A percentile compares a stretch with the other conserved stretches of the same genome.
Evolutionary conservation across 2,113 vertebrate genomes (phyloP).

Genomic region (Apteryx owenii): DNA sequence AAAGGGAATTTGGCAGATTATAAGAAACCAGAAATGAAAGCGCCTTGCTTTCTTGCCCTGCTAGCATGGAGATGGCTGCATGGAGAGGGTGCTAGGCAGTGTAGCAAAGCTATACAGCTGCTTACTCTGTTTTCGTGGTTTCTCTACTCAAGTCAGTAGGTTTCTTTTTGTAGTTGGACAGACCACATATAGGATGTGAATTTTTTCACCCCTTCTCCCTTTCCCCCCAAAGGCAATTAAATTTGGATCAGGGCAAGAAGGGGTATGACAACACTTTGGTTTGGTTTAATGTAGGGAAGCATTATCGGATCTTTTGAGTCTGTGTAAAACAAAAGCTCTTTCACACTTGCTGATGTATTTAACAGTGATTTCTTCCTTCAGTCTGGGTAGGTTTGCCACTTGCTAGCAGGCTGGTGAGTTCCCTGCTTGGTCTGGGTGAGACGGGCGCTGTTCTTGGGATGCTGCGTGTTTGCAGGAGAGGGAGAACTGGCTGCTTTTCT

Average conservation of each 20-base stretch:
- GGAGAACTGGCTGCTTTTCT: background rate
- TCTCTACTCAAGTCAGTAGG: background rate
- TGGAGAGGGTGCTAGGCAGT: background rate
- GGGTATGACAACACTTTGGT: background rate
- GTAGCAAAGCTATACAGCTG: background rate
- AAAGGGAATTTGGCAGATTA: conserved; percentile 9
- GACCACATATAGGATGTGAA: background rate
- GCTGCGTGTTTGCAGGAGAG: background rate
- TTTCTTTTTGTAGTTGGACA: background rate
- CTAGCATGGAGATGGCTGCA: background rate
- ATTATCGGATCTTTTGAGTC: background rate
- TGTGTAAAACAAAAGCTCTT: conserved; percentile 36
- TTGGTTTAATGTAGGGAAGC: background rate
- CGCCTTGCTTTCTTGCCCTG: background rate
- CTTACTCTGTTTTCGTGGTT: background rate
- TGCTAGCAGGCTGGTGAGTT: conserved; percentile 24
- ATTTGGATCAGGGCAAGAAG: background rate
- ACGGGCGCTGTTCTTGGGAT: background rate
- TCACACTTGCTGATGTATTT: background rate
- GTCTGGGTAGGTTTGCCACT: conserved; percentile 39
- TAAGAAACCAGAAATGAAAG: conserved; percentile 25
- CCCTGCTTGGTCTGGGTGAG: background rate
- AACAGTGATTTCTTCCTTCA: conserved; percentile 12
- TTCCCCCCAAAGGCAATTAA: conserved; percentile 17
- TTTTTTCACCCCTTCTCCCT: background rate